Conservation (phyloP, 1,140 invertebrate genomes). For the Brachionus paranguensis region DNA sequence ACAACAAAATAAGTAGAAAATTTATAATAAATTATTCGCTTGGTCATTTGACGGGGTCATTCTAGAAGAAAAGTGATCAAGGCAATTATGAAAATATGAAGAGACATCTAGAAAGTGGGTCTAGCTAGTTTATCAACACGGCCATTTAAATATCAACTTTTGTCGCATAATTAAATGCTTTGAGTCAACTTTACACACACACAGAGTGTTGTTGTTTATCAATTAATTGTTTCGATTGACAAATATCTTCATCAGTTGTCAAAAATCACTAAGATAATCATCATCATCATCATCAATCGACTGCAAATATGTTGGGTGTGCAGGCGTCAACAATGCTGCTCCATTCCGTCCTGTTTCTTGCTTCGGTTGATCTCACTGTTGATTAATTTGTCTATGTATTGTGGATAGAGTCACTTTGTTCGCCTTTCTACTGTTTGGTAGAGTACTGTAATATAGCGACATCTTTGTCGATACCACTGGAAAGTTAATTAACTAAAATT, state of each 20-base stretch:
- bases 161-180: neutral
- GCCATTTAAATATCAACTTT: neutral
- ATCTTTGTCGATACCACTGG: too few species aligned
- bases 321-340: too few species aligned
- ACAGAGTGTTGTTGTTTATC: neutral
- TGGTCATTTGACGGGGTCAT: neutral
- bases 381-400: too few species aligned
- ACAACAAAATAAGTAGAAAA: neutral
- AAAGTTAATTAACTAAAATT: too few species aligned
- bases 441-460: too few species aligned
- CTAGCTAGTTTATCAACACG: neutral
- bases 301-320: too few species aligned
- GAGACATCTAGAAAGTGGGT: neutral
- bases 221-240: neutral
- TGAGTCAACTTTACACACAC: neutral
- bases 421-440: too few species aligned
- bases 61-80: neutral
- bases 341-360: too few species aligned
- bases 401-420: too few species aligned
- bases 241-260: neutral
- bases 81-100: neutral
- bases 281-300: too few species aligned
- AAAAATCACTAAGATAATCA: neutral
- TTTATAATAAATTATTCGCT: neutral
- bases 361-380: too few species aligned